These are phyloP conservation scores for Trachythela sp. DNA, from an alignment of 64 coral and sea anemone species.

Conservation along the genomic window DNA sequence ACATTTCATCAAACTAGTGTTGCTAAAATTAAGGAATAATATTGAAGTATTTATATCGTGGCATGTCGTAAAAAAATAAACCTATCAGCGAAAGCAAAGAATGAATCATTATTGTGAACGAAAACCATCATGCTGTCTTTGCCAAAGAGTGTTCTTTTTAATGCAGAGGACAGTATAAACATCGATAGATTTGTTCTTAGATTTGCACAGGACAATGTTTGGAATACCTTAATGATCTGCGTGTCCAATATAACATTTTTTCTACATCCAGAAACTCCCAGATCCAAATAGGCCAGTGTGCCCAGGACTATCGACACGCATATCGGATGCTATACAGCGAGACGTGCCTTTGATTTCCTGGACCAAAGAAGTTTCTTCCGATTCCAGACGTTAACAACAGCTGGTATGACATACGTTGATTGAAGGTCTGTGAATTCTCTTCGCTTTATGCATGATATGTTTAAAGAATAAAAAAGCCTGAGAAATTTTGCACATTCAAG, in stretches of 20 bases:
- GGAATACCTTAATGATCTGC: constrained; percentile 31
- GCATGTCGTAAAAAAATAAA: not conserved
- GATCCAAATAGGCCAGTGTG: constrained; percentile 26
- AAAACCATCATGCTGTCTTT: too few species aligned
- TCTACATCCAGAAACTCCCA: constrained; percentile 30
- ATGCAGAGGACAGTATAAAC: not conserved
- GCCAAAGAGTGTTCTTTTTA: not conserved
- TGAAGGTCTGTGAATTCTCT: not conserved
- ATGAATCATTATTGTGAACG: not conserved
- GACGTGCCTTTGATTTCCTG: not conserved
- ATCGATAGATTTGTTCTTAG: not conserved
- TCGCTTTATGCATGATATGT: not conserved
- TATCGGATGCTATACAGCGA: constrained; percentile 21
- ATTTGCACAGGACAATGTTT: not conserved
- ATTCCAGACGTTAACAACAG: constrained; percentile 14
- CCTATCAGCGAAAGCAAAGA: too few species aligned
- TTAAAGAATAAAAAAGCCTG: not conserved
- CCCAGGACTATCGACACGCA: constrained; percentile 23
- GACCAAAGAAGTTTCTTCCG: not conserved
- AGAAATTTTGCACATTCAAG: constrained; percentile 17
- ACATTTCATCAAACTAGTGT: not conserved
- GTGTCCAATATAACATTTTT: constrained; percentile 29
- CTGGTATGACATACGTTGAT: constrained; percentile 3
- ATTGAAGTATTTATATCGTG: not conserved
- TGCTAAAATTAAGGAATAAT: too few species aligned